Evolutionary conservation across 2,113 vertebrate genomes (phyloP), one percentile per base, ranked within the genome.

Genomic region (Istiophorus platypterus): DNA sequence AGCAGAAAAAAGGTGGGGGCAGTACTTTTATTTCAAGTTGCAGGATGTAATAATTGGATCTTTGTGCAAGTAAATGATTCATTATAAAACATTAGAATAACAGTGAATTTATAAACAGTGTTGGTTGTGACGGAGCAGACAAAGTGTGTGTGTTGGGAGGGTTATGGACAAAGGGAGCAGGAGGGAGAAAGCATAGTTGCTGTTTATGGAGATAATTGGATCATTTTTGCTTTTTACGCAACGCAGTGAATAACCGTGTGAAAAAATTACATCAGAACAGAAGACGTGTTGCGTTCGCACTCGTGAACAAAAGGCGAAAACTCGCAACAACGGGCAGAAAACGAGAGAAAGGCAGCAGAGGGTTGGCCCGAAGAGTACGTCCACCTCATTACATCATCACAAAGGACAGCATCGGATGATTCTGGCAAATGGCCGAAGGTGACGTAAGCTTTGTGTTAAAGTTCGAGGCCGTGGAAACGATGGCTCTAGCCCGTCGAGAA

Each of bases 1-100:
- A 77, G 64, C 80, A 29, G 77, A 52, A 39, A 37, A 22, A 18
- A 5, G n/a, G 39, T n/a, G 12, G 71, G 57, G 73, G 68, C 45
- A 4, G 31, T 10, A 1, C 15, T 51, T 42, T 41, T 70, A 57
- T 76, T 81, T 79, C 14, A 72, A 18, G 17, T 31, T 70, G 24
- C 13, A 13, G 57, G 29, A 54, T 52, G 81, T 37, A 42, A 66
- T 61, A 75, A 76, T 57, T 26, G 8, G 14, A 66, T 76, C 17
- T 49, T 29, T 62, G 26, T 80, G 51, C 0, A 56, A 52, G 72
- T 73, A 62, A 86, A 67, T 56, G 56, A 78, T 66, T 20, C 0
- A 72, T 41, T 27, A 29, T 5, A 61, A 47, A 64, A 58, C 4
- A 49, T 20, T 29, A 17, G 8, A 57, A 24, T 27, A 7, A 20